Percentiles rank a stretch among this genome's conserved stretches.
Evolutionary conservation across 1,140 invertebrate genomes (phyloP).

Genomic region (Panulirus ornatus): DNA sequence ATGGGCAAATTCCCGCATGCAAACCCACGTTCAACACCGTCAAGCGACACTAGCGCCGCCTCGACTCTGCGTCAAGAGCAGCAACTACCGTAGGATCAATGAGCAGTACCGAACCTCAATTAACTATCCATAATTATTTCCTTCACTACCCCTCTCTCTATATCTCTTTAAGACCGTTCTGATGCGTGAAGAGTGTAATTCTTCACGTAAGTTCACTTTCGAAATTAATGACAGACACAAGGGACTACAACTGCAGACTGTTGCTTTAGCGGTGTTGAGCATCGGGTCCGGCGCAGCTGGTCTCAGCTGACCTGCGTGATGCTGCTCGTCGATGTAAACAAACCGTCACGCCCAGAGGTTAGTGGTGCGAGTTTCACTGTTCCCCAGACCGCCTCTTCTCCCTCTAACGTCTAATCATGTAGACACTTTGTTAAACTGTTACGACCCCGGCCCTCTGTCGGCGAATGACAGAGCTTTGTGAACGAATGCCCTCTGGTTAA

Average conservation of each 20-base stretch:
- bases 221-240: too few species aligned
- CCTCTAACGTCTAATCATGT: too few species aligned
- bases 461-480: too few species aligned
- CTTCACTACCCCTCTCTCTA: neutral
- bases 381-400: neutral
- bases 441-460: too few species aligned
- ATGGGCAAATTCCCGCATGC: constrained; percentile 59
- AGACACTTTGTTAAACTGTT: too few species aligned
- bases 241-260: too few species aligned
- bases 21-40: constrained; percentile 26
- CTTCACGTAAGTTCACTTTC: too few species aligned
- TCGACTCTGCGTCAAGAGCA: neutral
- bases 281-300: constrained; percentile 42
- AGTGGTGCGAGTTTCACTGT: constrained; percentile 30
- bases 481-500: too few species aligned
- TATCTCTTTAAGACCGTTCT: too few species aligned
- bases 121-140: neutral
- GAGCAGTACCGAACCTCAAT: constrained; percentile 21
- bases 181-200: too few species aligned
- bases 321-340: constrained; percentile 64
- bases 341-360: constrained; percentile 61
- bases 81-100: constrained; percentile 54
- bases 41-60: constrained; percentile 44
- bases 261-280: constrained; percentile 34
- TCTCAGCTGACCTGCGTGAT: constrained; percentile 45